phyloP scores from a whole-genome alignment of 2,113 vertebrate species.

The Lepus timidus region DNA sequence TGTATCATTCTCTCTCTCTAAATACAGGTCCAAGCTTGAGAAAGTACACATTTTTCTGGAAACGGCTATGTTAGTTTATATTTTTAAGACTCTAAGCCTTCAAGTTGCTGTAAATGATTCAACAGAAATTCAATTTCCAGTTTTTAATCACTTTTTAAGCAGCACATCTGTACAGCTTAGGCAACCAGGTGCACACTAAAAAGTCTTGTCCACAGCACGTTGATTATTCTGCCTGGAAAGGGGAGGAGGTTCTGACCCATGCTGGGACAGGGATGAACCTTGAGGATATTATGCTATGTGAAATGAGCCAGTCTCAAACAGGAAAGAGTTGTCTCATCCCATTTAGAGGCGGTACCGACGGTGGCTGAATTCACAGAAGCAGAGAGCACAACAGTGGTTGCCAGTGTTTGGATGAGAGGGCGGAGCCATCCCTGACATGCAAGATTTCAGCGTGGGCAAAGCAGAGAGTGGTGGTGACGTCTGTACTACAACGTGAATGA shows the following conservation, averaged over 20 bases:
- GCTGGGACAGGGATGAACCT: background rate
- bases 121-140: background rate
- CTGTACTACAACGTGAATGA: too few species aligned
- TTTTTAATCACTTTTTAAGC: slow-evolving; percentile 6
- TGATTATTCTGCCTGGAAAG: background rate
- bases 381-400: background rate
- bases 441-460: too few species aligned
- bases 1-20: background rate
- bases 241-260: background rate
- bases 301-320: background rate
- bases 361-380: background rate
- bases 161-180: background rate
- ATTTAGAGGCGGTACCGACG: background rate
- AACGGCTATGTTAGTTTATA: background rate
- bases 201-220: background rate
- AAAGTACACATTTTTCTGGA: background rate
- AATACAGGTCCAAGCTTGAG: background rate
- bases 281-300: background rate
- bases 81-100: background rate
- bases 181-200: background rate
- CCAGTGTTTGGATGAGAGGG: too few species aligned
- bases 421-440: too few species aligned
- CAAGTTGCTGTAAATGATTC: background rate
- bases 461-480: too few species aligned
- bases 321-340: background rate